Evolutionary conservation across 2,888 invertebrate species (phyloP), one percentile per base, ranked within the genome.

Genomic region (Cyclophora albipunctata): DNA sequence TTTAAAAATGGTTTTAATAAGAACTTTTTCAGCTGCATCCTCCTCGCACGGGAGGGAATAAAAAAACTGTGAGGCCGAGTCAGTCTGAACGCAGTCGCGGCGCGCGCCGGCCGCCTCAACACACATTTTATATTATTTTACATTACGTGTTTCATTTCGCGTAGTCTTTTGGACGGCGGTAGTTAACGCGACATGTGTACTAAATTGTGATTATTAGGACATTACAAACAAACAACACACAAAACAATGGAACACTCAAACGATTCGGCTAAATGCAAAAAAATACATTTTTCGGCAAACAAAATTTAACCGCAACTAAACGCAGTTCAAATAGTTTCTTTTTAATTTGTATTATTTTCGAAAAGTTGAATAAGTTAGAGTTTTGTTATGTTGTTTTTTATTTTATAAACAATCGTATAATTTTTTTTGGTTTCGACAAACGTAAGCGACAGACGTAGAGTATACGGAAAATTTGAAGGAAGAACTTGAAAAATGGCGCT

Each of bases 81-180:
- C 87, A 88, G 87, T 87, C 79, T 81, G 78, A 73, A 73, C 67
- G 69, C 59, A 69, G 60, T 74, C 73, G 81, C 87, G 86, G 85
- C 78, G 81, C 81, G 81, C 78, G 84, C 80, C 83, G 84, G 77
- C 74, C 84, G 87, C 86, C 71, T 76, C 74, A 43, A 43, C 75
- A 78, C 73, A 74, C 70, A 73, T 71, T 79, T 81, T 79, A 73
- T 79, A 80, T 85, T 84, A 81, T 83, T 82, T 84, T 86, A 76
- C 70, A 73, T 87, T 87, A 86, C 87, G 87, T 81, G 84, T 87
- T 88, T 87, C 78, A 78, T 86, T 88, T 87, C 87, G 87, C 85
- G 87, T 86, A 85, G 81, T 78, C 77, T 81, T 72, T 83, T 82
- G 84, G 84, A 84, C 84, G 73, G 86, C 85, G 84, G 79, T 81